Conservation (phyloP, 2,797 vertebrate genomes). For the Eremophila alpestris region DNA sequence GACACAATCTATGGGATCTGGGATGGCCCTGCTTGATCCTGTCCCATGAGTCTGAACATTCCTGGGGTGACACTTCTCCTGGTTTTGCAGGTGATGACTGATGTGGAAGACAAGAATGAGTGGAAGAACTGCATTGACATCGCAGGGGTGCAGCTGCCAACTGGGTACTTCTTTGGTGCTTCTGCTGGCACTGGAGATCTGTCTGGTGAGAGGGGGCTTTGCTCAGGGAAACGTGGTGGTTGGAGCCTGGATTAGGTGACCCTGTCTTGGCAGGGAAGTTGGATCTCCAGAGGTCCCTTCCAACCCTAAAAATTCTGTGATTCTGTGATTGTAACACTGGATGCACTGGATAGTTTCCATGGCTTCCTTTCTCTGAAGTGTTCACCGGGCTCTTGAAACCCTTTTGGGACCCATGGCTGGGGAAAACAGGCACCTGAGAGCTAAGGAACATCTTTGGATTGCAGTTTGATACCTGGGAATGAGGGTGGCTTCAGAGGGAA, state of each 20-base stretch:
- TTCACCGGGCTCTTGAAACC: neutral
- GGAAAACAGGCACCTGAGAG: neutral
- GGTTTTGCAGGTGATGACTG: constrained; percentile 88
- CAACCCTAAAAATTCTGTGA: neutral
- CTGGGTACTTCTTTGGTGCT: constrained; percentile 94
- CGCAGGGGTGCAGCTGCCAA: constrained; percentile 91
- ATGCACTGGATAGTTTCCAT: neutral
- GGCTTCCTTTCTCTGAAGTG: neutral
- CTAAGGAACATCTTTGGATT: neutral
- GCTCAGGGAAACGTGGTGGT: neutral
- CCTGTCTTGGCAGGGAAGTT: neutral
- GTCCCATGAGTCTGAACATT: rapidly evolving
- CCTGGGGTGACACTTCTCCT: neutral
- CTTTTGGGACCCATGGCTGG: neutral
- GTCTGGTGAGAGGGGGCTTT: constrained; percentile 81
- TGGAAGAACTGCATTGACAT: constrained; percentile 98
- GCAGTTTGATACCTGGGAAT: neutral
- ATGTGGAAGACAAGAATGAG: constrained; percentile 92
- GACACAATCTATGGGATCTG: neutral
- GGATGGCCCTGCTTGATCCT: neutral
- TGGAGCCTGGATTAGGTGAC: neutral
- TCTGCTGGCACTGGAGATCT: constrained; percentile 96
- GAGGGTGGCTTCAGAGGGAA: neutral
- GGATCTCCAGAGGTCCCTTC: neutral
- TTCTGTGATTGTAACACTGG: neutral